Evolutionary conservation across 2,797 vertebrate species (phyloP), one percentile per base, ranked within the genome.

Genomic region (Gymnodraco acuticeps): DNA sequence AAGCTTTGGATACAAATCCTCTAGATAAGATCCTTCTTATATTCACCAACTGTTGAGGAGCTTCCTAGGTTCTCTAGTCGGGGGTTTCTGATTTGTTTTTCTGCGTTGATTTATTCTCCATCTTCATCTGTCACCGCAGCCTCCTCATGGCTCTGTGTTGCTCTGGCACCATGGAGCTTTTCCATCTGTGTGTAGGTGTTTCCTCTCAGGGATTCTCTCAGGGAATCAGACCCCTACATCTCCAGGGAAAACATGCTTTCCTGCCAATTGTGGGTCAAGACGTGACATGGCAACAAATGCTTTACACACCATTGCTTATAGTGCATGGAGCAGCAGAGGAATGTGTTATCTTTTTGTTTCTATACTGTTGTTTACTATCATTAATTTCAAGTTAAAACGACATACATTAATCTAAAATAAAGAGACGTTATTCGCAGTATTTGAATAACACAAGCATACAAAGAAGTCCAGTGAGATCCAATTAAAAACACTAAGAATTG

Each of bases 251-350:
- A 58, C 14, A 9, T 20, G 4, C 52, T 11, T 38, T 15, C 7
- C 41, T 41, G 5, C 38, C 65, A 17, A 13, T 59, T 53, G 53
- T 53, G 38, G 38, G 33, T 31, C 17, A 16, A 47, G 61, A 70
- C n/a, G 47, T 70, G 60, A 70, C 60, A 65, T 31, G 61, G 54
- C 27, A 52, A 51, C 46, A 64, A 64, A 64, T 70, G 52, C n/a
- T 8, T 43, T 4, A 56, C 23, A 59, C 23, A 41, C 10, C 38
- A 17, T 46, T 51, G 27, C 46, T 58, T 27, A 38, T 12, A n/a
- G 56, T 48, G 50, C 31, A 41, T 15, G 47, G 23, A 64, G 60
- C 60, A 48, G 59, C 6, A 48, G 45, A 31, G 11, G 52, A n/a
- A 12, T 15, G 10, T 41, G n/a, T 10, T 54, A 2, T 46, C 8